These are phyloP conservation scores for Glossosoma conforme DNA, from an alignment of 1,140 invertebrate genomes.

Conservation along the genomic window DNA sequence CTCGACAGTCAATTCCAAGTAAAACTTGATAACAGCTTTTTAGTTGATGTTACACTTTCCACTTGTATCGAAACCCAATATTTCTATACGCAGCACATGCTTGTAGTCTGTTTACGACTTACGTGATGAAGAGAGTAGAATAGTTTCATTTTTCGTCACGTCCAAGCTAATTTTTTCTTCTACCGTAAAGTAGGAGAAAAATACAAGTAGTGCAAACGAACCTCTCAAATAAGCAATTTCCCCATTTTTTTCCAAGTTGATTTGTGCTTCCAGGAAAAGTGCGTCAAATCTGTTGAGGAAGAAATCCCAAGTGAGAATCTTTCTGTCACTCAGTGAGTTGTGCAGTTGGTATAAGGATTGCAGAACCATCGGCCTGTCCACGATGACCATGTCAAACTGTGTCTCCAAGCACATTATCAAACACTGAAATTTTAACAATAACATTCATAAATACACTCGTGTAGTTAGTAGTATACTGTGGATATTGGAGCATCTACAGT, in stretches of 20 bases:
- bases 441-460: background rate
- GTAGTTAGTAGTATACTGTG: background rate
- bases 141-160: too few relatives aligned
- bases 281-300: slow-evolving; percentile 96
- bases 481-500: too few relatives aligned
- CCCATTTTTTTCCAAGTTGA: slow-evolving; percentile 76
- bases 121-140: too few relatives aligned
- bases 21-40: too few relatives aligned
- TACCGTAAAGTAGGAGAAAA: too few relatives aligned
- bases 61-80: too few relatives aligned
- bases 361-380: slow-evolving; percentile 96
- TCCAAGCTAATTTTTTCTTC: too few relatives aligned
- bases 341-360: slow-evolving; percentile 93
- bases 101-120: too few relatives aligned
- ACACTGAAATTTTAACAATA: slow-evolving; percentile 51
- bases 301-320: slow-evolving; percentile 95
- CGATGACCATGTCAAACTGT: slow-evolving; percentile 91
- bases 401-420: slow-evolving; percentile 83
- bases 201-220: too few relatives aligned
- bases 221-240: slow-evolving; percentile 80
- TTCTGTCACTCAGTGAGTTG: slow-evolving; percentile 85
- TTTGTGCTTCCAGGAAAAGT: slow-evolving; percentile 91
- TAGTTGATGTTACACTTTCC: too few relatives aligned
- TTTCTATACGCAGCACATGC: too few relatives aligned
- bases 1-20: too few relatives aligned